Evolutionary conservation across 1,140 invertebrate genomes (phyloP).

Genomic region (Spodoptera litura): DNA sequence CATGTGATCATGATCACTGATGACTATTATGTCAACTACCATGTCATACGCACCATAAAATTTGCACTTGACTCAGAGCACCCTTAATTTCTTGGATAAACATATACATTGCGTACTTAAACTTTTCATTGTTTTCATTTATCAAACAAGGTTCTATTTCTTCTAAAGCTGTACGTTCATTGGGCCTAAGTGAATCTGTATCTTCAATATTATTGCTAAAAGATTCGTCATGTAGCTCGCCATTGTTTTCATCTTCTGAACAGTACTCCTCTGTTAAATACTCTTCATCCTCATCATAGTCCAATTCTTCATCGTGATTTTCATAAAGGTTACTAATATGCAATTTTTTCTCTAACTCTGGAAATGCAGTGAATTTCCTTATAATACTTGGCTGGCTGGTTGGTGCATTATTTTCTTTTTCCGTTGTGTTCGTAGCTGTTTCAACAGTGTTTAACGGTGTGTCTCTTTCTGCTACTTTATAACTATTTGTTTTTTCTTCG

Average conservation of each 20-base stretch:
- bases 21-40: not conserved
- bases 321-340: slow-evolving; percentile 47
- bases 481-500: not conserved
- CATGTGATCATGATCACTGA: slow-evolving; percentile 8
- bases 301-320: slow-evolving; percentile 45
- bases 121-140: slow-evolving; percentile 16
- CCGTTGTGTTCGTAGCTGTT: not conserved
- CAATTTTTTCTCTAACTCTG: slow-evolving; percentile 66
- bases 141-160: not conserved
- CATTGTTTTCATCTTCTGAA: not conserved
- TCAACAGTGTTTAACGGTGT: not conserved
- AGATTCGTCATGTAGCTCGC: not conserved
- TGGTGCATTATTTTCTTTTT: not conserved
- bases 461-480: not conserved
- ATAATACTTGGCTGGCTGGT: slow-evolving; percentile 61
- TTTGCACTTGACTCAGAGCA: slow-evolving; percentile 2
- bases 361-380: slow-evolving; percentile 64
- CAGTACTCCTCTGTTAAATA: slow-evolving; percentile 33
- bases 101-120: slow-evolving; percentile 12
- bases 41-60: slow-evolving; percentile 17
- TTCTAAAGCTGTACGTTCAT: not conserved
- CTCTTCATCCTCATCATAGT: slow-evolving; percentile 54
- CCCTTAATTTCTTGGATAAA: slow-evolving; percentile 31
- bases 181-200: not conserved
- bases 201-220: not conserved